Evolutionary conservation across 1,140 invertebrate genomes (phyloP), one percentile per base, ranked within the genome.

Genomic region (Theocolax elegans): DNA sequence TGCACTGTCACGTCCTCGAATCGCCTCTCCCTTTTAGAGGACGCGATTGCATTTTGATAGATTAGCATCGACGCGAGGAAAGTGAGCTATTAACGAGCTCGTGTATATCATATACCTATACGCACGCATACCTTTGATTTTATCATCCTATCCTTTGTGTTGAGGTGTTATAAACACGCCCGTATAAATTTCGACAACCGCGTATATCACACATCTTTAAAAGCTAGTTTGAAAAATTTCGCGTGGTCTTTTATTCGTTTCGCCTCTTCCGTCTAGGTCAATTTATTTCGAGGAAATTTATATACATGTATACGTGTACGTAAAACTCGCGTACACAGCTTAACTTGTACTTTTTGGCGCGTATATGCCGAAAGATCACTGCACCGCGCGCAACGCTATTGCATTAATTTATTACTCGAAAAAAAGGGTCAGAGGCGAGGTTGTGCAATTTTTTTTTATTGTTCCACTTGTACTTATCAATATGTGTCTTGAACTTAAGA

Each of bases 1-100:
- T 67, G 66, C 66, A 27, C 31, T 25, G 44, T 68, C 66, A 68
- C 46, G 66, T 68, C 56, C 66, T 60, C 56, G 54, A 27, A 49
- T 2, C 12, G 1, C 23, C n/a, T 17, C 7, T 44, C 56, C 19
- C 25, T 35, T n/a, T 56, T 23, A 38, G 8, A 42, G 40, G 40
- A 46, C 31, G 62, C 29, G 15, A 21, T 40, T 64, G 60, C 29
- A 51, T 44, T 40, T 64, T 21, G 62, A 64, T 64, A 65, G 46
- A 65, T 53, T 9, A 10, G 19, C 51, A 64, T 65, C 48, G 13
- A 0, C 35, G 25, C 25, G 29, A 21, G 44, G 40, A 64, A 64
- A 64, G 46, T 49, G 46, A 63, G 60, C 60, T 49, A 63, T 63
- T 53, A 64, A 40, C 62, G 21, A 13, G 6, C 29, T 31, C 60